phyloP scores from a whole-genome alignment of 1,140 invertebrate species.

The Pararge aegeria region DNA sequence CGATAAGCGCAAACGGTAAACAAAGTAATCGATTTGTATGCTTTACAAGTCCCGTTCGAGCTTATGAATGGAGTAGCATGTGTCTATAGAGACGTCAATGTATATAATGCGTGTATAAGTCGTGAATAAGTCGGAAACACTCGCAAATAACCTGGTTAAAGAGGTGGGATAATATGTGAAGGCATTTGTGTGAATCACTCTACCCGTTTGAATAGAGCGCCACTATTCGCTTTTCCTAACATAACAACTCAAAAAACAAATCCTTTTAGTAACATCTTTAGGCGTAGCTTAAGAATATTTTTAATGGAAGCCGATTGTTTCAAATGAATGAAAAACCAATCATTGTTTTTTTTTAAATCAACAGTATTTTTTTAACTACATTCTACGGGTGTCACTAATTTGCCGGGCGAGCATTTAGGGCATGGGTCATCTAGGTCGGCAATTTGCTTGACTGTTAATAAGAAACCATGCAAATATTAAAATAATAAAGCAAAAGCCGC shows the following conservation, averaged over 20 bases:
- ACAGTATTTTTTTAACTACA: too few relatives aligned
- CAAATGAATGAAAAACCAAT: too few relatives aligned
- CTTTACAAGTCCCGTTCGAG: conserved; percentile 16
- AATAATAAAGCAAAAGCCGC: too few relatives aligned
- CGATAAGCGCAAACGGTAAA: conserved; percentile 16
- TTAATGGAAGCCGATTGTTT: background rate
- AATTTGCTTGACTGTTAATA: too few relatives aligned
- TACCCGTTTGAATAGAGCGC: conserved; percentile 18
- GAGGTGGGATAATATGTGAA: conserved; percentile 9
- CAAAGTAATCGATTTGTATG: conserved; percentile 3
- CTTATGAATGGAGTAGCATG: background rate
- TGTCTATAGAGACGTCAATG: conserved; percentile 19
- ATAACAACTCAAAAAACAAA: conserved; percentile 1
- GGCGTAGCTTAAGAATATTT: background rate
- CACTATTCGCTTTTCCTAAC: conserved; percentile 15
- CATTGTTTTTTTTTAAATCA: too few relatives aligned
- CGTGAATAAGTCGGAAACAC: background rate
- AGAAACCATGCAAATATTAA: too few relatives aligned
- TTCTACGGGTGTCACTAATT: too few relatives aligned
- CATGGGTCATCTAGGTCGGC: too few relatives aligned
- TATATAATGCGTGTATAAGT: too few relatives aligned
- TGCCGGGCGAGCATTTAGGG: too few relatives aligned
- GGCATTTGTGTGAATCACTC: conserved; percentile 20
- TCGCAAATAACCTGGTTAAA: conserved; percentile 5
- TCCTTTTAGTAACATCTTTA: background rate